These are phyloP conservation scores for Amiota communis DNA, from an alignment of 2,888 invertebrate genomes.

Conservation along the genomic window DNA sequence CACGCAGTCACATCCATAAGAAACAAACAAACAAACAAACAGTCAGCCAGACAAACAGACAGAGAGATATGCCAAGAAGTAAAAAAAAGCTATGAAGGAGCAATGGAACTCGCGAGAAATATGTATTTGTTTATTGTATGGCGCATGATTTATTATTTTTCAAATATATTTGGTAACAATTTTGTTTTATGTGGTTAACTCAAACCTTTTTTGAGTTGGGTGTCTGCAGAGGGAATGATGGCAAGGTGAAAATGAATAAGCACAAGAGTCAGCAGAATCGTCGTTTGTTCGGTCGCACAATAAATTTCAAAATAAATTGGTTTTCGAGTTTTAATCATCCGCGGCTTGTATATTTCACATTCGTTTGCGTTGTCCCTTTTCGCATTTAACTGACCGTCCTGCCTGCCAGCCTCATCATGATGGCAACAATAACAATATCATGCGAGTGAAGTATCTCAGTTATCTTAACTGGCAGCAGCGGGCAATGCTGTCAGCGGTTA, in stretches of 20 bases:
- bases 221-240: neutral
- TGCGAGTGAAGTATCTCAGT: slow-evolving; percentile 4
- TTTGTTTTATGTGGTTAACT: slow-evolving; percentile 34
- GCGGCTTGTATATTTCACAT: neutral
- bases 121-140: slow-evolving; percentile 58
- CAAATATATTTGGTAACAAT: slow-evolving; percentile 59
- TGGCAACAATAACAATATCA: too few relatives aligned
- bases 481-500: neutral
- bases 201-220: neutral
- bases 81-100: too few relatives aligned
- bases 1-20: neutral
- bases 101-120: slow-evolving; percentile 36
- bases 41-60: neutral
- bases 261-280: slow-evolving; percentile 7
- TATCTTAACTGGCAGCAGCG: neutral
- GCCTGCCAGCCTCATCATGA: neutral
- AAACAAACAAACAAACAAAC: slow-evolving; percentile 13
- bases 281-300: slow-evolving; percentile 47
- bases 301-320: slow-evolving; percentile 68
- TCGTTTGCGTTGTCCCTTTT: slow-evolving; percentile 9
- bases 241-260: neutral
- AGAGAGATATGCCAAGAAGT: too few relatives aligned
- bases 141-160: slow-evolving; percentile 59
- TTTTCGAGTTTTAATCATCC: slow-evolving; percentile 66
- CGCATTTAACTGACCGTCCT: neutral